phyloP scores from a whole-genome alignment of 2,113 vertebrate species.

The Lepus europaeus region DNA sequence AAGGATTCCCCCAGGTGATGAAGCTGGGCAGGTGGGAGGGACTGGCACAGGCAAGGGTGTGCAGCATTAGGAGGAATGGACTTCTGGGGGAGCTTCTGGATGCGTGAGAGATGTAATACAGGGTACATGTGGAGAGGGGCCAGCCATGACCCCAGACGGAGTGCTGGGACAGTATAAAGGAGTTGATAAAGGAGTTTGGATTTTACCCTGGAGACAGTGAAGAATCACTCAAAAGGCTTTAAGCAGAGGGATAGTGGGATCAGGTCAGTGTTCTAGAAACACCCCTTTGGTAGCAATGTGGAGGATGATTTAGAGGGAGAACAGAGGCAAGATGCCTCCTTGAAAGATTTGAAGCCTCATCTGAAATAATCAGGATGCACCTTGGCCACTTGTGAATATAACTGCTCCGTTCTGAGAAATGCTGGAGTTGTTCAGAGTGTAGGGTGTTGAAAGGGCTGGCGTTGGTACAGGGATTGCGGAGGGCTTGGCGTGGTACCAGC shows the following conservation, averaged over 20 bases:
- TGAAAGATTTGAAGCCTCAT: not conserved
- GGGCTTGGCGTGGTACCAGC: not conserved
- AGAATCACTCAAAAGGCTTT: not conserved
- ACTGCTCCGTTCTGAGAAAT: not conserved
- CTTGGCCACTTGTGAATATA: not conserved
- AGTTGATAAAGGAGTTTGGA: not conserved
- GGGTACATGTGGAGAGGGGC: not conserved
- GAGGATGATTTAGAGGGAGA: conserved; percentile 18
- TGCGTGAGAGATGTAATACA: not conserved
- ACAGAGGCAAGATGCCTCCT: not conserved
- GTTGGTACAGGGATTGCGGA: not conserved
- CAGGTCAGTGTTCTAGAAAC: conserved; percentile 29
- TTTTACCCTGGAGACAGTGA: not conserved
- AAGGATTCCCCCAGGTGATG: not conserved
- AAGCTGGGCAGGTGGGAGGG: not conserved
- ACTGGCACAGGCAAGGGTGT: not conserved
- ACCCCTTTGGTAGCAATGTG: not conserved
- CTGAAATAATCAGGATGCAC: not conserved
- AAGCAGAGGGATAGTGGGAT: not conserved
- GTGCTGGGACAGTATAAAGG: not conserved
- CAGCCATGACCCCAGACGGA: not conserved
- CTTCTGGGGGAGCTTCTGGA: not conserved
- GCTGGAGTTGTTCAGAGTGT: no score
- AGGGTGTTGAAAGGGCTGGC: not conserved
- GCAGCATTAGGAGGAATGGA: not conserved